phyloP scores from a whole-genome alignment of 2,113 vertebrate genomes.

The Pao palembangensis region DNA sequence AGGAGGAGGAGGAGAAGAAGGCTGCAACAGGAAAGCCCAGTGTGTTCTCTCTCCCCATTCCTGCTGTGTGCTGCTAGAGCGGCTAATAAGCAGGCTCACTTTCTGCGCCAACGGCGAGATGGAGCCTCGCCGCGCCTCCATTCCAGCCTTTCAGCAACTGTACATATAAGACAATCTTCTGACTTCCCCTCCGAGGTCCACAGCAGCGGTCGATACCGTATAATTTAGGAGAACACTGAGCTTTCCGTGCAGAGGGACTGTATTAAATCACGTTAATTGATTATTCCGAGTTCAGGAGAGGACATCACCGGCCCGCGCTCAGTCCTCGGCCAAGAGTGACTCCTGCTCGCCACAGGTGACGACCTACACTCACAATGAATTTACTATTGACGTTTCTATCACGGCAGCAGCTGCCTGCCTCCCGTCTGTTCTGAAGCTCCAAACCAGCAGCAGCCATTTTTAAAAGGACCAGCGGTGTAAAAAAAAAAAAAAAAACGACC shows the following conservation, averaged over 20 bases:
- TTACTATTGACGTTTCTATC: background rate
- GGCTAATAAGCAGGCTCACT: slow-evolving; percentile 70
- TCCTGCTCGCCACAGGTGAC: slow-evolving; percentile 32
- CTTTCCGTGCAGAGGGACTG: slow-evolving; percentile 28
- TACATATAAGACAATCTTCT: slow-evolving; percentile 51
- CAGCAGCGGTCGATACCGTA: slow-evolving; percentile 44
- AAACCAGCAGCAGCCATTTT: too few species aligned
- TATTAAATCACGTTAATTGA: slow-evolving; percentile 66
- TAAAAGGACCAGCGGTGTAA: too few species aligned
- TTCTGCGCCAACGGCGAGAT: slow-evolving; percentile 64
- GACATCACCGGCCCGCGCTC: slow-evolving; percentile 30
- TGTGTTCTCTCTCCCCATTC: slow-evolving; percentile 60
- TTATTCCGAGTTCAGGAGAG: slow-evolving; percentile 56
- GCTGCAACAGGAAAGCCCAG: slow-evolving; percentile 50
- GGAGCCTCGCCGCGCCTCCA: slow-evolving; percentile 29
- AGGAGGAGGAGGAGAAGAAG: slow-evolving; percentile 28
- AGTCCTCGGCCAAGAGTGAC: slow-evolving; percentile 17
- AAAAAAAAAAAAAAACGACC: too few species aligned
- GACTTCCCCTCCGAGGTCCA: slow-evolving; percentile 11
- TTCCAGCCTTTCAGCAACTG: slow-evolving; percentile 30
- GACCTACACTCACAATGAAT: slow-evolving; percentile 29
- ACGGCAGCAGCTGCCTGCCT: background rate
- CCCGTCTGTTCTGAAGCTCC: too few species aligned
- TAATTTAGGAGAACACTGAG: slow-evolving; percentile 49
- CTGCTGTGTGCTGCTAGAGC: slow-evolving; percentile 65